Evolutionary conservation across 2,797 vertebrate species (phyloP).

Genomic region (Intellagama lesueurii): DNA sequence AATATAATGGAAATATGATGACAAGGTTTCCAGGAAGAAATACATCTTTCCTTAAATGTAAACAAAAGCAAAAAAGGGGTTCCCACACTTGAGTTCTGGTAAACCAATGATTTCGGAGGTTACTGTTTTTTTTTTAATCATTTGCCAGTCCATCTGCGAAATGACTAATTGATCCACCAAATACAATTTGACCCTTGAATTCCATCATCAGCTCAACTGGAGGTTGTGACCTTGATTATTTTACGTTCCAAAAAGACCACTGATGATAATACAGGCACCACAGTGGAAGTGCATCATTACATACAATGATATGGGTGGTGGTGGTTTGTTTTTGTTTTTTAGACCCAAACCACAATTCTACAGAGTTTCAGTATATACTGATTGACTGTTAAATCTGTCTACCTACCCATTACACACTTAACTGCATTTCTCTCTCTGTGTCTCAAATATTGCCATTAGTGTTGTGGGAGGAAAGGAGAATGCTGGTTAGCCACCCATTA

Average conservation of each 20-base stretch:
- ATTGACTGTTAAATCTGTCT: not conserved
- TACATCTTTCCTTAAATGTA: not conserved
- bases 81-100: too few relatives aligned
- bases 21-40: not conserved
- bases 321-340: too few relatives aligned
- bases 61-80: not conserved
- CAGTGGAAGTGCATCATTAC: not conserved
- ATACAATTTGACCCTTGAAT: too few relatives aligned
- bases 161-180: too few relatives aligned
- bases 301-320: too few relatives aligned
- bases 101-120: too few relatives aligned
- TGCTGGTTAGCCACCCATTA: conserved; percentile 25
- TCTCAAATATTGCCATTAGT: conserved; percentile 49
- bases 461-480: conserved; percentile 27
- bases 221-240: not conserved
- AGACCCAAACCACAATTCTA: too few relatives aligned
- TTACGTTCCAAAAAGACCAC: not conserved
- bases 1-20: not conserved
- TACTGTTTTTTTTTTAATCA: too few relatives aligned
- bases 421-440: not conserved
- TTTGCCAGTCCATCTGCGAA: too few relatives aligned
- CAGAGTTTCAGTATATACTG: not conserved
- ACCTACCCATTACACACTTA: not conserved
- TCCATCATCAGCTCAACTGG: too few relatives aligned
- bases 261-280: not conserved